A percentile compares a stretch with the other conserved stretches of the same genome.
Evolutionary conservation across 2,888 invertebrate species (phyloP).

Genomic region (Cartodere bifasciata): DNA sequence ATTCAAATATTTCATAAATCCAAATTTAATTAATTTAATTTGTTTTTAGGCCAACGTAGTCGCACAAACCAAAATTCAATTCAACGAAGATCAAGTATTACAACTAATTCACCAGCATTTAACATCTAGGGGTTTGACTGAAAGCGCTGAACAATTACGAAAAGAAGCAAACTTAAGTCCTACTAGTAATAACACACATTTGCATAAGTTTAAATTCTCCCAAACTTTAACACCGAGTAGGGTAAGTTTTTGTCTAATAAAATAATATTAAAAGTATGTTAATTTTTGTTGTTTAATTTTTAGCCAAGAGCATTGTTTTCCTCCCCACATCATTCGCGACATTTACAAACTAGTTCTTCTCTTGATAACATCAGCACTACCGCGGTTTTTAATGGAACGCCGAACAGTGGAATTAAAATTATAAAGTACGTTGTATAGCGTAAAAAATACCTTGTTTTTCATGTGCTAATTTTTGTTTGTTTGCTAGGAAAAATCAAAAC

Average conservation of each 20-base stretch:
- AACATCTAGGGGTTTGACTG: slow-evolving; percentile 55
- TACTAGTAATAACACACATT: slow-evolving; percentile 24
- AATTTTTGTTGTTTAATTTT: slow-evolving; percentile 2
- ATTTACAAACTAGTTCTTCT: too few species aligned
- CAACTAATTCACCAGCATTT: slow-evolving; percentile 87
- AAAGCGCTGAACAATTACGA: slow-evolving; percentile 60
- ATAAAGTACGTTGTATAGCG: slow-evolving; percentile 10
- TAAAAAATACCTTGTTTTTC: not conserved
- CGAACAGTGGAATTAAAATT: slow-evolving; percentile 9
- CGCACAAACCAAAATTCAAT: slow-evolving; percentile 90
- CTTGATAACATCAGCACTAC: too few species aligned
- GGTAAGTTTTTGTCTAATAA: too few species aligned
- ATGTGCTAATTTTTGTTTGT: not conserved
- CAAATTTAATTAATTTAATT: not conserved
- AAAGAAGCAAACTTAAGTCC: slow-evolving; percentile 61
- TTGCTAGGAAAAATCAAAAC: slow-evolving; percentile 8
- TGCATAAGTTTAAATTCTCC: slow-evolving; percentile 35
- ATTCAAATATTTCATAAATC: not conserved
- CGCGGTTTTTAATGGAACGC: too few species aligned
- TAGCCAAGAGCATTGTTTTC: slow-evolving; percentile 11
- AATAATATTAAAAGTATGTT: too few species aligned
- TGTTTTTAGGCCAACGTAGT: slow-evolving; percentile 72
- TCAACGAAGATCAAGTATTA: slow-evolving; percentile 84
- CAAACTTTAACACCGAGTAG: slow-evolving; percentile 41
- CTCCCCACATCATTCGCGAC: slow-evolving; percentile 4